Base-by-base conservation (phyloP, 1,140 invertebrate genomes). In the Drosophila santomea region DNA sequence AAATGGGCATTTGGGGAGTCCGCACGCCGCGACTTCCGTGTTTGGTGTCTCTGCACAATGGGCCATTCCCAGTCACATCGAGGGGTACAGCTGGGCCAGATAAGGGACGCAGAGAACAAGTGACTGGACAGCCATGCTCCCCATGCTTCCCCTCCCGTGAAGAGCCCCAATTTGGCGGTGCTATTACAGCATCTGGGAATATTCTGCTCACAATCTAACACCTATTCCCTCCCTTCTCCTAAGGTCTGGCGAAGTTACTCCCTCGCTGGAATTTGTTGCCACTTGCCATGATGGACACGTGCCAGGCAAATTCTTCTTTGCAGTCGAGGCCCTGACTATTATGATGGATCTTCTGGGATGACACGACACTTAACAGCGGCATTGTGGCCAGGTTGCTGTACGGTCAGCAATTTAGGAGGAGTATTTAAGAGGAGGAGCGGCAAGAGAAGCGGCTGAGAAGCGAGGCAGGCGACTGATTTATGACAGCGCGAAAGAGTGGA, bases 1-100 rank as follows among this genome's bases (percentile, higher is more conserved):
- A 86, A 86, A 86, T 86, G 83, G 83, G 78, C 79, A 88, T 82
- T 86, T 79, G 67, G 83, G 83, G 79, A 86, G 83, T 86, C 78
- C 84, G 66, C 73, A 75, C 44, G 67, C 67, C 69, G 75, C 52
- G 72, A 83, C 83, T 88, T 84, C 81, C 80, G 80, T 78, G 75
- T 83, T 83, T 78, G 71, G 74, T 64, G 61, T 60, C 57, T 54
- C 43, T 50, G 72, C 63, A 89, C 83, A 86, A 86, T 89, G 84
- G 83, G 58, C 82, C 74, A 86, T 86, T 86, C 59, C 45, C 23
- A 60, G 48, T 25, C 45, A 14, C 36, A 44, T 52, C 17, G 47
- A 1, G 41, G 17, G 57, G 45, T 25, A 2, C 8, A 39, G 38
- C 5, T 12, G 38, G 61, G 35, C 23, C n/a, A 28, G 63, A 23